Evolutionary conservation across 2,888 invertebrate genomes (phyloP).

Genomic region (Agriopis marginaria): DNA sequence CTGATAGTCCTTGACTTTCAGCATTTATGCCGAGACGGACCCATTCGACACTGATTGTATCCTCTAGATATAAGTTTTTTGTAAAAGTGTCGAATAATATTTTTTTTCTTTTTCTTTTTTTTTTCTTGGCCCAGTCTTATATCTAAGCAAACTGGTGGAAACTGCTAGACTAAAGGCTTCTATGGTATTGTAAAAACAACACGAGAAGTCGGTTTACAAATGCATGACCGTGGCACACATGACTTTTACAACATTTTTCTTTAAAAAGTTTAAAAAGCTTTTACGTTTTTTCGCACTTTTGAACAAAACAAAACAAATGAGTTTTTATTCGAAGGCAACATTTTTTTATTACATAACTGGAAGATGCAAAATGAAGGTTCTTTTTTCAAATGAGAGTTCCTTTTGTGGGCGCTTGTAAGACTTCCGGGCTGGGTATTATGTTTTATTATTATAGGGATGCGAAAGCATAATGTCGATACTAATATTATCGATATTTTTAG

Average conservation of each 20-base stretch:
- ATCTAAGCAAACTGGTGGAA: not conserved
- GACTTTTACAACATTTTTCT: too few relatives aligned
- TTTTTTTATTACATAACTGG: constrained; percentile 25
- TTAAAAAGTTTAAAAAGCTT: not conserved
- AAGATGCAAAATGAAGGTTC: constrained; percentile 38
- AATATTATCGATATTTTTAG: constrained; percentile 19
- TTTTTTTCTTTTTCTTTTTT: too few relatives aligned
- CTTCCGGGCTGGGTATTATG: constrained; percentile 35
- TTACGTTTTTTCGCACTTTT: constrained; percentile 2
- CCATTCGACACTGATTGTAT: too few relatives aligned
- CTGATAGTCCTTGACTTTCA: too few relatives aligned
- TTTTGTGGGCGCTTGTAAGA: constrained; percentile 39
- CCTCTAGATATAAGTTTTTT: too few relatives aligned
- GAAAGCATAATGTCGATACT: constrained; percentile 7
- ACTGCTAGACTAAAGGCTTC: not conserved
- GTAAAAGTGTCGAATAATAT: too few relatives aligned
- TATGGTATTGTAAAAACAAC: not conserved
- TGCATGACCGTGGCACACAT: too few relatives aligned
- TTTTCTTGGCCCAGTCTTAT: too few relatives aligned
- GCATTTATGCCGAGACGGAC: too few relatives aligned
- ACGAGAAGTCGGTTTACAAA: not conserved
- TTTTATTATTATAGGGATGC: constrained; percentile 40
- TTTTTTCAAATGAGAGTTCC: constrained; percentile 36
- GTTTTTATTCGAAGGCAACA: constrained; percentile 11
- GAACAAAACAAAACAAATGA: constrained; percentile 17